A percentile compares a stretch with the other conserved stretches of the same genome.
These are phyloP conservation scores for Euschistus heros DNA, from an alignment of 1,140 invertebrate genomes.

Conservation along the genomic window DNA sequence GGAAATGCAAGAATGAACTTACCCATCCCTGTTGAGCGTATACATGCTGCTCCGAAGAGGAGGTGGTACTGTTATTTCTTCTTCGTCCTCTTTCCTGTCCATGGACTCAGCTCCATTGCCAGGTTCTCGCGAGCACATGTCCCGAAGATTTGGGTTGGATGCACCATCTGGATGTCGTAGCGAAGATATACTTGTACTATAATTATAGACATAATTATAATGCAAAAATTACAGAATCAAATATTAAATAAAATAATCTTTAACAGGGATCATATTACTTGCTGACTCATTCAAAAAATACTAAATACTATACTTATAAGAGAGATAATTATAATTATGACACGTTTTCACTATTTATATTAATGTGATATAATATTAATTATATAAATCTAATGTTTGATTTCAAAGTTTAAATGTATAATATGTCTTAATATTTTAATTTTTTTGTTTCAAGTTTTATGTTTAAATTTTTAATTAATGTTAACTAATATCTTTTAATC, in stretches of 20 bases:
- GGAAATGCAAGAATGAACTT: not conserved
- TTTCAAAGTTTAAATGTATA: too few relatives aligned
- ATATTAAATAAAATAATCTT: not conserved
- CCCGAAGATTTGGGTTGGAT: constrained; percentile 70
- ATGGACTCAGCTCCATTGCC: constrained; percentile 47
- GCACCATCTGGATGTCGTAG: constrained; percentile 78
- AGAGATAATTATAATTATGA: too few relatives aligned
- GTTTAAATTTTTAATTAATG: too few relatives aligned
- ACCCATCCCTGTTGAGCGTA: constrained; percentile 30
- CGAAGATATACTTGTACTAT: constrained; percentile 52
- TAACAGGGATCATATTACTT: too few relatives aligned
- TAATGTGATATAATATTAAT: too few relatives aligned
- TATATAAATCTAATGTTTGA: too few relatives aligned
- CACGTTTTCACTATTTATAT: too few relatives aligned
- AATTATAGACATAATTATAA: constrained; percentile 2
- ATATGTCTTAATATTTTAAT: too few relatives aligned
- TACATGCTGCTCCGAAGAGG: constrained; percentile 35
- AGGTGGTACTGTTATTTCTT: constrained; percentile 35
- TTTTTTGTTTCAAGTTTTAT: too few relatives aligned
- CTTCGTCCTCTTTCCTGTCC: constrained; percentile 31
- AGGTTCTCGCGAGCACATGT: constrained; percentile 43
- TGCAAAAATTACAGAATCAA: not conserved
- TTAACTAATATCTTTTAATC: too few relatives aligned
- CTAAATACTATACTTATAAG: too few relatives aligned
- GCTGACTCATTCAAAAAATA: too few relatives aligned